Base-by-base conservation (phyloP, 2,113 vertebrate species). In the Protobothrops flavoviridis region DNA sequence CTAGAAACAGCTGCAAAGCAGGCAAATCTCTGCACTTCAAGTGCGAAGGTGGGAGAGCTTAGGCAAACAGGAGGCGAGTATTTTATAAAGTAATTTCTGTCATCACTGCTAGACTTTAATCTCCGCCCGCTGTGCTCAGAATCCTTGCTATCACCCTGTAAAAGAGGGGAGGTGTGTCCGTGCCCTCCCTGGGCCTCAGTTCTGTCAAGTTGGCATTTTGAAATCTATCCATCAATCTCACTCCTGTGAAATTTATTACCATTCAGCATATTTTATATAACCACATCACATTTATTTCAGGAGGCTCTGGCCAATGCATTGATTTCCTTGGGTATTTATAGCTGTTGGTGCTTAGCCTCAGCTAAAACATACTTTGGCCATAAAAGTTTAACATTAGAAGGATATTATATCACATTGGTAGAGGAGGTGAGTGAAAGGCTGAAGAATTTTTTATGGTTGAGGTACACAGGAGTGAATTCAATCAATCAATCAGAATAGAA, bases 71-170 rank as follows among this genome's bases (percentile, higher is more conserved):
- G 94, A 97, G 94, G 96, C 95, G 95, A 48, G 64, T 94, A 93
- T 92, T 97, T 95, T 95, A 95, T 97, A 97, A 97, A 97, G 97
- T 97, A 97, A 97, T 97, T 97, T 97, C 97, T 96, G 90, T 94
- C 93, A 96, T 93, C 90, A 20, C 93, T 43, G 93, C 97, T 97
- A 97, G 96, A 96, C 97, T 98, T 97, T 97, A 26, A 97, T 97
- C 95, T 96, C 61, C 94, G 92, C 94, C 92, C 96, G 95, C 89
- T 97, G 94, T 92, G 94, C 95, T 95, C 45, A 33, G 43, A 50
- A n/a, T n/a, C 9, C 23, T 20, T 59, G 95, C 92, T 95, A 96
- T 2, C 0, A 5, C 3, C 50, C 94, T 96, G 95, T 92, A 93
- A 93, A 94, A 96, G 95, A 94, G 95, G 88, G 88, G 92, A 88